Percentiles rank a stretch among this genome's conserved stretches.
Conservation (phyloP, 2,113 vertebrate species). For the Antechinus flavipes region DNA sequence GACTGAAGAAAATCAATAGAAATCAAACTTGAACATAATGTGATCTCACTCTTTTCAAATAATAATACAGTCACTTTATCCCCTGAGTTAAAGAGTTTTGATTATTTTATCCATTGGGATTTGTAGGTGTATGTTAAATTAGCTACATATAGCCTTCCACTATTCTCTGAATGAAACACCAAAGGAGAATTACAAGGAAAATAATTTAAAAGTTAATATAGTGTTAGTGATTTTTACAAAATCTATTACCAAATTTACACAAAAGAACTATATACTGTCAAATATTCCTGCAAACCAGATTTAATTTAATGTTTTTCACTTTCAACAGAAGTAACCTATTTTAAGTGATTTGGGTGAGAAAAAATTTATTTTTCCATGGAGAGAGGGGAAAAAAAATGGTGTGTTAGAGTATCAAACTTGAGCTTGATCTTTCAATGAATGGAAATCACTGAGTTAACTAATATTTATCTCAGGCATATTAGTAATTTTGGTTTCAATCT, state of each 20-base stretch:
- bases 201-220: constrained; percentile 64
- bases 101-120: constrained; percentile 37
- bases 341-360: constrained; percentile 48
- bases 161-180: constrained; percentile 46
- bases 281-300: constrained; percentile 24
- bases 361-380: constrained; percentile 59
- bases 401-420: constrained; percentile 41
- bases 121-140: constrained; percentile 25
- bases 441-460: constrained; percentile 43
- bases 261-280: constrained; percentile 37
- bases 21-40: constrained; percentile 36
- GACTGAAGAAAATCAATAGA: constrained; percentile 36
- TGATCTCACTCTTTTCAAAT: constrained; percentile 46
- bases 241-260: constrained; percentile 21
- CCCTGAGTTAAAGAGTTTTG: constrained; percentile 39
- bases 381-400: not conserved
- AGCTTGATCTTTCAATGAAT: constrained; percentile 44
- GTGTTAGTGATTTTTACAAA: constrained; percentile 23
- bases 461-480: constrained; percentile 64
- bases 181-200: constrained; percentile 39
- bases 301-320: constrained; percentile 48
- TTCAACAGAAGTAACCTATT: constrained; percentile 45
- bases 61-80: not conserved
- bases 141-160: constrained; percentile 15
- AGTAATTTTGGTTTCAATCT: constrained; percentile 58